Base-by-base conservation (phyloP, 1,140 invertebrate genomes). In the Eueides isabella region DNA sequence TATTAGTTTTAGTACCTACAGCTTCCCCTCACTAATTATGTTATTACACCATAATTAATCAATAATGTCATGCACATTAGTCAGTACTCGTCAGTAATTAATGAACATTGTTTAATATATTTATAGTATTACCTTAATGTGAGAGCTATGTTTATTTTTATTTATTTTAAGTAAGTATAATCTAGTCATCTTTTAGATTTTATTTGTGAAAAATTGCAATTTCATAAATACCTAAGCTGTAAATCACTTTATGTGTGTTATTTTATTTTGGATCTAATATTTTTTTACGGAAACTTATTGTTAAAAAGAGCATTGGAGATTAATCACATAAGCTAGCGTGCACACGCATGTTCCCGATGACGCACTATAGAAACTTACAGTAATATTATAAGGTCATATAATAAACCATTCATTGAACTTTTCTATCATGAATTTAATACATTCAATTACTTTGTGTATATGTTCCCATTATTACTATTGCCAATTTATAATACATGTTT, bases 1-100 rank as follows among this genome's bases (percentile, higher is more conserved):
- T 74, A 6, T 69, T 70, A 41, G 68, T 70, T 70, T 63, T 70
- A 70, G 68, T 70, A 63, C n/a, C n/a, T n/a, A n/a, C 68, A 31
- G 68, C 68, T 63, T 70, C 14, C 61, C 64, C 33, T 66, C 64
- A 30, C 64, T 30, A n/a, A 29, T 30, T 62, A 28, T 30, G 26
- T 62, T 29, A 62, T 62, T n/a, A 62, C 29, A 62, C 28, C 12
- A 30, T 62, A 62, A 62, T 62, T 62, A 16, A 62, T 62, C 61
- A 28, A 61, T 33, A 69, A 69, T 67, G 66, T 67, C 66, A 67
- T 67, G 66, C 66, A n/a, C n/a, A n/a, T n/a, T n/a, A n/a, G n/a
- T n/a, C n/a, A n/a, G n/a, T n/a, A n/a, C 30, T 55, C n/a, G 26
- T 67, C 44, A 29, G 66, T 67, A 41, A 66, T 16, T 66, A 44